Base-by-base conservation (phyloP, 2,888 invertebrate species). In the Troides aeacus region DNA sequence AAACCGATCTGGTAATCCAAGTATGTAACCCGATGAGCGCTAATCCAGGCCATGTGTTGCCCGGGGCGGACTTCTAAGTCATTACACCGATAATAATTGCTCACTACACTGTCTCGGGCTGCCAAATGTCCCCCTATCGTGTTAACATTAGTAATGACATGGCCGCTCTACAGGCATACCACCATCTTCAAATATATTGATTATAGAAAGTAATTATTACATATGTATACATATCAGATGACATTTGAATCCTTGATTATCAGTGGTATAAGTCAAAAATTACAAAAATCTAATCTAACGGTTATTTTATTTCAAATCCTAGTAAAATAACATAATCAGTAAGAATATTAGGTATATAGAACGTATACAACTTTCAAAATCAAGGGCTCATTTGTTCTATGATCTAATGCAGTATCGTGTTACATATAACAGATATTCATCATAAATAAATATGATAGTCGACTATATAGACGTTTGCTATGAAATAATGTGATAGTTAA, bases 61-160 rank as follows among this genome's bases (percentile, higher is more conserved):
- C 78, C 53, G 73, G 80, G 82, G 76, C 76, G 91, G 91, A 85
- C 89, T 92, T 92, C 90, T 92, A 89, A 90, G 73, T 82, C 92
- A 89, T 80, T 92, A 86, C 89, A 89, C 91, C 84, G 86, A 88
- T 88, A 85, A 89, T 85, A 82, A 84, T 85, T 87, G 82, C 77
- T 82, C 82, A 85, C 84, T 84, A 79, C 81, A 74, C 77, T 80
- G 74, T 84, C 81, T 57, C 68, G 23, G 63, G 59, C 68, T 79
- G 80, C 91, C 90, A 90, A 89, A 90, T 90, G 91, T 78, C 83
- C 84, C 79, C 72, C 62, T 72, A 66, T 66, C 57, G 61, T 61
- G 56, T 69, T 67, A 64, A 64, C 66, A 23, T 60, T 60, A 62
- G 65, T 36, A 56, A 50, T 58, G 4, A 15, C 12, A 24, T 10